Percentiles rank a stretch among this genome's conserved stretches.
phyloP scores from a whole-genome alignment of 1,140 invertebrate species.

The Drosophila ogumai region DNA sequence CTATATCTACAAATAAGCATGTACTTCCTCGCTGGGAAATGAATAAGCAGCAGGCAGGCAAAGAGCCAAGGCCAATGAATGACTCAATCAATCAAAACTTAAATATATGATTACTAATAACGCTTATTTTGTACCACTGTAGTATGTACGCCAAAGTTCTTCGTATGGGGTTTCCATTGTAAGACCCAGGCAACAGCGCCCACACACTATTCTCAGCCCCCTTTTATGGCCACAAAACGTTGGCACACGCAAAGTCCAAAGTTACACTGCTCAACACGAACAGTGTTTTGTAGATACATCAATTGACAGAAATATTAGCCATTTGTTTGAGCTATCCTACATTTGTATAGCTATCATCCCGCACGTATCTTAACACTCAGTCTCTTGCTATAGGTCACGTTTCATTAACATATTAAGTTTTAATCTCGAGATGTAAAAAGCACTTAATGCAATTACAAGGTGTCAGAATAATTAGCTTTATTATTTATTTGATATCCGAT shows the following conservation, averaged over 20 bases:
- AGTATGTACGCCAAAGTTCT: background rate
- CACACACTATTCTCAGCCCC: conserved; percentile 26
- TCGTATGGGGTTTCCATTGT: conserved; percentile 6
- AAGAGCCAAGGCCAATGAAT: conserved; percentile 18
- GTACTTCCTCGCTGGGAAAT: conserved; percentile 1
- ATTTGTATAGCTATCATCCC: background rate
- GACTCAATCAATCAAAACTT: conserved; percentile 35
- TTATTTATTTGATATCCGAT: background rate
- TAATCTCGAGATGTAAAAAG: background rate
- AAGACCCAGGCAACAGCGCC: background rate
- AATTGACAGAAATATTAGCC: background rate
- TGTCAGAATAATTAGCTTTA: background rate
- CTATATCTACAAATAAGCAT: conserved; percentile 2
- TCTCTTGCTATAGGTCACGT: conserved; percentile 4
- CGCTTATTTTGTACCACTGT: conserved; percentile 4
- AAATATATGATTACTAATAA: conserved; percentile 15
- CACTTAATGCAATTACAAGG: background rate
- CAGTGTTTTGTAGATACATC: background rate
- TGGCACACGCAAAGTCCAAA: conserved; percentile 15
- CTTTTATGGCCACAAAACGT: conserved; percentile 25
- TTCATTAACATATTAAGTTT: background rate
- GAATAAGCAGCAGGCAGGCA: background rate
- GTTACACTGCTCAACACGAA: conserved; percentile 21
- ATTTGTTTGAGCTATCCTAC: background rate
- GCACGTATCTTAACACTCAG: background rate